Conservation (phyloP, 2,888 invertebrate species). For the Lepidonotus clava region DNA sequence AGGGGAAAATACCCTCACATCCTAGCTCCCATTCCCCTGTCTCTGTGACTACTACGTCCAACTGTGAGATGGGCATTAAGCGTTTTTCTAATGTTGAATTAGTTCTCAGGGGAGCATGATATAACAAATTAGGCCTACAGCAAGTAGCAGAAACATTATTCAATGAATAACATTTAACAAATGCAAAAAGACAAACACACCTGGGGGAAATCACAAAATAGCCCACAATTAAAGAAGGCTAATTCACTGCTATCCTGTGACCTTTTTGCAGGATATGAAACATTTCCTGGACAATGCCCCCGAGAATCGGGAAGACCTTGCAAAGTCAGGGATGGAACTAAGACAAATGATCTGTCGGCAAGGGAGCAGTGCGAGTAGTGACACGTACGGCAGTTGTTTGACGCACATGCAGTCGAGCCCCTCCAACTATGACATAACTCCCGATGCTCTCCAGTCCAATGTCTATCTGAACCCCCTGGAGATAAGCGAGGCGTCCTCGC, state of each 20-base stretch:
- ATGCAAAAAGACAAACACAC: background rate
- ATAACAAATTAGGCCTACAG: too few species aligned
- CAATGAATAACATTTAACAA: too few species aligned
- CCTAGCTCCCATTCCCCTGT: too few species aligned
- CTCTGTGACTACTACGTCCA: too few species aligned
- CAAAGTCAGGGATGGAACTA: slow-evolving; percentile 67
- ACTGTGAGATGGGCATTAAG: too few species aligned
- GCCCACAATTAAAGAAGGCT: background rate
- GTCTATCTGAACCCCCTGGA: slow-evolving; percentile 79
- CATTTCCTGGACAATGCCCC: slow-evolving; percentile 52
- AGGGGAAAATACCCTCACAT: too few species aligned
- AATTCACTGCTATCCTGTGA: slow-evolving; percentile 38
- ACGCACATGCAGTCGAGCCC: slow-evolving; percentile 87
- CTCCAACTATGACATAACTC: slow-evolving; percentile 62
- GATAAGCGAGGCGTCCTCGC: background rate
- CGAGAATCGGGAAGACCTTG: slow-evolving; percentile 25
- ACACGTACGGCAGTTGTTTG: slow-evolving; percentile 97
- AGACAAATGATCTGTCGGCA: slow-evolving; percentile 69
- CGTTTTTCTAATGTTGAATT: too few species aligned
- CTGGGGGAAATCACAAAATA: background rate
- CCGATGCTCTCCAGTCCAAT: slow-evolving; percentile 69
- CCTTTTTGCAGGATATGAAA: slow-evolving; percentile 57
- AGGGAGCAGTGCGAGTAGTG: slow-evolving; percentile 86
- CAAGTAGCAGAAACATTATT: too few species aligned
- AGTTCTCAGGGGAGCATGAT: too few species aligned